These are phyloP conservation scores for Caenorhabditis sinica DNA, from an alignment of 2,888 invertebrate genomes.

Conservation along the genomic window DNA sequence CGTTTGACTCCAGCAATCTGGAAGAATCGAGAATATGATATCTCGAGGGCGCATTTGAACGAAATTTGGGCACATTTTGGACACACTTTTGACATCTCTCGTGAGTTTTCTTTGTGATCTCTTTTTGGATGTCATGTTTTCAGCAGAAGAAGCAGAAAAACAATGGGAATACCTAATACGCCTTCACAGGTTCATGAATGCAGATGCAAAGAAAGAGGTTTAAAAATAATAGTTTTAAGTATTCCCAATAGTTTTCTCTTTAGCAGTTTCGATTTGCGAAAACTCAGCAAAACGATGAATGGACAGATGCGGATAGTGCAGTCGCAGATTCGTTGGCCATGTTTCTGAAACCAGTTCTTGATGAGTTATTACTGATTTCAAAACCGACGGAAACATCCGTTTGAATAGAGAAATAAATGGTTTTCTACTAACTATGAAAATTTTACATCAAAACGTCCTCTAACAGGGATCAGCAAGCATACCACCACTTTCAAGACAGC, in stretches of 20 bases:
- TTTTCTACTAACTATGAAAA: not conserved
- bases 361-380: constrained; percentile 30
- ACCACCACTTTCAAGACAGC: too few species aligned
- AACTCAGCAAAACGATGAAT: not conserved
- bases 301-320: constrained; percentile 26
- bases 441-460: too few species aligned
- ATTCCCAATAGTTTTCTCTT: not conserved
- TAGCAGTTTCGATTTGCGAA: constrained; percentile 39
- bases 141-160: constrained; percentile 48
- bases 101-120: constrained; percentile 13
- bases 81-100: constrained; percentile 56
- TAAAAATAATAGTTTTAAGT: not conserved
- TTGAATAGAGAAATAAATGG: not conserved
- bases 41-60: constrained; percentile 33
- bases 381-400: constrained; percentile 40
- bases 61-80: constrained; percentile 63
- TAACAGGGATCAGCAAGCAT: too few species aligned
- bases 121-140: not conserved
- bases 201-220: constrained; percentile 19
- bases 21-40: constrained; percentile 43
- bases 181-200: constrained; percentile 50
- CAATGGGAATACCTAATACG: constrained; percentile 55
- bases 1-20: constrained; percentile 56
- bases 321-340: constrained; percentile 39
- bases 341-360: constrained; percentile 26